These are phyloP conservation scores for Caradrina clavipalpis DNA, from an alignment of 2,888 invertebrate species.

Conservation along the genomic window DNA sequence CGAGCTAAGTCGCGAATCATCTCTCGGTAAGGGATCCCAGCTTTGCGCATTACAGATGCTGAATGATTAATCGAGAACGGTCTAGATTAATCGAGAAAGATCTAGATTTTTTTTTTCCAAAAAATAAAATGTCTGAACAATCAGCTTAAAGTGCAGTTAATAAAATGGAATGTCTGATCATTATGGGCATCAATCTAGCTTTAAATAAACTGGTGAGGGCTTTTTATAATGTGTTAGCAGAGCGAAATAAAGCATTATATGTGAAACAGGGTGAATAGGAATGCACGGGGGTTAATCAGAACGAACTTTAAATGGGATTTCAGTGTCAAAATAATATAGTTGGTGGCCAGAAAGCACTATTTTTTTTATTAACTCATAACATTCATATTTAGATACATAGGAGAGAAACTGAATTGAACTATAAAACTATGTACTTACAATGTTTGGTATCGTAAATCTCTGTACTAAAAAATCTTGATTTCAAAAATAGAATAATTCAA, in stretches of 20 bases:
- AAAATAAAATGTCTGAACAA: background rate
- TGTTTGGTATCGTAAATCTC: background rate
- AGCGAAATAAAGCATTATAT: background rate
- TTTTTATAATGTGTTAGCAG: background rate
- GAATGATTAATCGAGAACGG: conserved; percentile 44
- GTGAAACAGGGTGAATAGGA: too few relatives aligned
- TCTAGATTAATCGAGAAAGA: conserved; percentile 7
- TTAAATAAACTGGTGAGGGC: background rate
- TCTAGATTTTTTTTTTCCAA: background rate
- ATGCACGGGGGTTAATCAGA: too few relatives aligned
- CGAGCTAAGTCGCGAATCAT: conserved; percentile 28
- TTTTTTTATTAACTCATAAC: too few relatives aligned
- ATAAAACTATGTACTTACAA: too few relatives aligned
- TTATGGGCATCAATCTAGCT: background rate
- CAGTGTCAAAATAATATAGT: too few relatives aligned
- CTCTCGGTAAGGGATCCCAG: conserved; percentile 26
- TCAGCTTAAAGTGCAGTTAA: conserved; percentile 6
- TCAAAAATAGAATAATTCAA: conserved; percentile 1
- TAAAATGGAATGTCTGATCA: conserved; percentile 9
- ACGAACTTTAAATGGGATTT: too few relatives aligned
- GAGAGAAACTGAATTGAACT: too few relatives aligned
- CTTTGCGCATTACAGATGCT: conserved; percentile 30
- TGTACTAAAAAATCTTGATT: background rate
- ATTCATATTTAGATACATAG: too few relatives aligned
- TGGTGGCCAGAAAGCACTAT: too few relatives aligned